A percentile compares a stretch with the other conserved stretches of the same genome.
These are phyloP conservation scores for Caenorhabditis sulstoni DNA, from an alignment of 2,888 invertebrate species.

Conservation along the genomic window DNA sequence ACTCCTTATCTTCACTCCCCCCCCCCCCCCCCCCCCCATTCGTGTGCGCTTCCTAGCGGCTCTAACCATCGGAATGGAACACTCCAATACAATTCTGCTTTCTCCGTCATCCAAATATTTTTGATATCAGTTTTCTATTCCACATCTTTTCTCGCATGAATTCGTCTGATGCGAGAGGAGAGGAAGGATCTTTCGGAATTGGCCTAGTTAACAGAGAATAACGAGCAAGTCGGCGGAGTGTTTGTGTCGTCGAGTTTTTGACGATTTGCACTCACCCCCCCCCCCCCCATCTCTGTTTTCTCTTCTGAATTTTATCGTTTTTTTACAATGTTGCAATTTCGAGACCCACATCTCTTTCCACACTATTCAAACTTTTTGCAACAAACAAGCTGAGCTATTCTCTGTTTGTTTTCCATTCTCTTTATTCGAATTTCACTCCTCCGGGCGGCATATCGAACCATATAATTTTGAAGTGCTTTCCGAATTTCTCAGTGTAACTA, in stretches of 20 bases:
- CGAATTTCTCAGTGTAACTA: background rate
- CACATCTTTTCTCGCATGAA: conserved; percentile 19
- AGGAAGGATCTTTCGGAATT: conserved; percentile 51
- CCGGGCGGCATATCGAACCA: conserved; percentile 42
- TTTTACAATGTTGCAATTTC: conserved; percentile 58
- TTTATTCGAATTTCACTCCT: conserved; percentile 51
- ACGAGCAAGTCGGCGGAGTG: conserved; percentile 33
- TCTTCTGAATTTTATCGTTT: conserved; percentile 52
- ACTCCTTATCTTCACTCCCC: conserved; percentile 19
- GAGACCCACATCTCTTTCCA: conserved; percentile 6
- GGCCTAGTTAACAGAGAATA: conserved; percentile 56
- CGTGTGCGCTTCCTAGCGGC: background rate
- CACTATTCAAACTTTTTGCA: conserved; percentile 43
- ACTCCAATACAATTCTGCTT: conserved; percentile 2
- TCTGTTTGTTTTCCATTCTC: conserved; percentile 31
- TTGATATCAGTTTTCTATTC: conserved; percentile 13
- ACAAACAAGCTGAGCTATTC: conserved; percentile 47
- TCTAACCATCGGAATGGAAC: too few species aligned
- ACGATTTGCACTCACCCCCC: conserved; percentile 55
- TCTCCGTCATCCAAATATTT: conserved; percentile 4
- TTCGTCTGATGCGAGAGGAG: conserved; percentile 24
- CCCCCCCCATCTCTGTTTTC: conserved; percentile 17
- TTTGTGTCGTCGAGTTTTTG: conserved; percentile 38
- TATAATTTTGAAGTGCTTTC: conserved; percentile 54
- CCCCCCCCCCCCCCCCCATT: background rate